These are phyloP conservation scores for Phalacrocorax aristotelis DNA, from an alignment of 2,113 vertebrate genomes.

Conservation along the genomic window DNA sequence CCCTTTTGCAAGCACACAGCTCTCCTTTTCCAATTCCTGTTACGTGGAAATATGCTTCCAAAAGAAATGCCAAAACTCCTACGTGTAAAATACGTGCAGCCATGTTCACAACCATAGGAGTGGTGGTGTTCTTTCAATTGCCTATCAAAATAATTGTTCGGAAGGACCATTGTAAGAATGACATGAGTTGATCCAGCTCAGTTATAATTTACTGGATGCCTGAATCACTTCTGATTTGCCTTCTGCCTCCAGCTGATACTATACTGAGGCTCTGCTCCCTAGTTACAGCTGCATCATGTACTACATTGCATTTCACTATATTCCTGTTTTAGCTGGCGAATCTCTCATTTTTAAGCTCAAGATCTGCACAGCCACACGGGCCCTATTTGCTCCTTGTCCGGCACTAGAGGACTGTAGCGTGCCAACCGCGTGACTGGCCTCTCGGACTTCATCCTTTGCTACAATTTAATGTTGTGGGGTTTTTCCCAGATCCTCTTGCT, in stretches of 20 bases:
- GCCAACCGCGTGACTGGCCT: background rate
- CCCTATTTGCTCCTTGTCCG: background rate
- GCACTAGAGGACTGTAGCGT: no score
- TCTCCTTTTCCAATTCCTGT: background rate
- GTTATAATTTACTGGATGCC: background rate
- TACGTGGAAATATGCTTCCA: background rate
- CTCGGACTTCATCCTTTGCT: background rate
- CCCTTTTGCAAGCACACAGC: background rate
- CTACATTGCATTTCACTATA: background rate
- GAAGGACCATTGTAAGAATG: background rate
- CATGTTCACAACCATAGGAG: background rate
- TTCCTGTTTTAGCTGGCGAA: background rate
- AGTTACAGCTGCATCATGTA: background rate
- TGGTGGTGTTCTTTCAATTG: background rate
- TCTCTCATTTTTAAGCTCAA: background rate
- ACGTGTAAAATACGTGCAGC: fast-evolving
- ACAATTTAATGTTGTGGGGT: background rate
- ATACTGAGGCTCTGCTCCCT: background rate
- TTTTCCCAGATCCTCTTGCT: background rate
- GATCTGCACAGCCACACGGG: background rate
- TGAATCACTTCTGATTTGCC: background rate
- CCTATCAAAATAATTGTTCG: background rate
- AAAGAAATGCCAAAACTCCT: background rate
- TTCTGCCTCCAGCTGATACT: background rate
- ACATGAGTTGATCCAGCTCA: background rate